These are phyloP conservation scores for Tapirus terrestris DNA, from an alignment of 2,113 vertebrate species.

Conservation along the genomic window DNA sequence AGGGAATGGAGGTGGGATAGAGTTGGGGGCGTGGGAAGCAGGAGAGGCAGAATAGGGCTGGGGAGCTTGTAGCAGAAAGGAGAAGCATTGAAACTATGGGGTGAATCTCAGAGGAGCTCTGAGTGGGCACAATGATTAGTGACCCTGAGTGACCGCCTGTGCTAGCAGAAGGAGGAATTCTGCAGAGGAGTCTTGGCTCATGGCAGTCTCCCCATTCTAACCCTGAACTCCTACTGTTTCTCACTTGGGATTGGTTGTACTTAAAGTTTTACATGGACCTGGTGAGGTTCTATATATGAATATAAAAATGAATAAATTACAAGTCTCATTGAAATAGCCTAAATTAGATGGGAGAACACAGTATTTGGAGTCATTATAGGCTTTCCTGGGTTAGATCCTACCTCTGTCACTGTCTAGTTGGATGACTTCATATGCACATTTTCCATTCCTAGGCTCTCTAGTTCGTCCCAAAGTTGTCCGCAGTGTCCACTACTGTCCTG, in stretches of 20 bases:
- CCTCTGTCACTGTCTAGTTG: not conserved
- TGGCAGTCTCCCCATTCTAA: not conserved
- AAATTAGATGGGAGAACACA: not conserved
- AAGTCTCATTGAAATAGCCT: not conserved
- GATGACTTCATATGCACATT: not conserved
- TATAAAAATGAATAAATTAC: not conserved
- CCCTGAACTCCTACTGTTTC: not conserved
- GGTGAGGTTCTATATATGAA: not conserved
- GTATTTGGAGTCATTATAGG: not conserved
- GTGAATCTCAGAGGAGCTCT: not conserved
- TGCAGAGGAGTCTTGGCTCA: not conserved
- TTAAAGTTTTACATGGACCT: not conserved
- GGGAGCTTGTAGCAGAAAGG: not conserved
- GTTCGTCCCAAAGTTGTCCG: slow-evolving; percentile 97
- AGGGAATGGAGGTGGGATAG: not conserved
- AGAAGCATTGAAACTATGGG: not conserved
- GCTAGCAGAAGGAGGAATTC: not conserved
- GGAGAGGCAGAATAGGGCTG: not conserved
- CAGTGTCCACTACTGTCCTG: slow-evolving; percentile 97
- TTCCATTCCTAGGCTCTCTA: slow-evolving; percentile 91
- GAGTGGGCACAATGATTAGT: not conserved
- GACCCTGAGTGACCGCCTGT: not conserved
- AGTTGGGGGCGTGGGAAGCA: not conserved
- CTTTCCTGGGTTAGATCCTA: not conserved
- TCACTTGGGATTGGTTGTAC: not conserved